Percentiles rank a stretch among this genome's conserved stretches.
phyloP scores from a whole-genome alignment of 2,888 invertebrate species.

The Cryptocheilus praepositus region DNA sequence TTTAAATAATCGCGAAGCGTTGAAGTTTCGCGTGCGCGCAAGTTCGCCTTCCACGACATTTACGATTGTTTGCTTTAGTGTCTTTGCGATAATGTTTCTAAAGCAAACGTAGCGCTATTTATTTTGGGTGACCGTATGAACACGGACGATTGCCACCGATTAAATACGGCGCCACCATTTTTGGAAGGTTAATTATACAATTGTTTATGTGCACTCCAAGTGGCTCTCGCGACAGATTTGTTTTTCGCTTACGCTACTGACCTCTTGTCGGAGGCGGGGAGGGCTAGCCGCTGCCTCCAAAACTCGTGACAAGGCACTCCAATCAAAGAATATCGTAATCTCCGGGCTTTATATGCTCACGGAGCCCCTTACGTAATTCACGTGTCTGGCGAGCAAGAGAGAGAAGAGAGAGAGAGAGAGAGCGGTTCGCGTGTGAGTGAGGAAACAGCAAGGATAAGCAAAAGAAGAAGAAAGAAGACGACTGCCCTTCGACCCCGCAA shows the following conservation, averaged over 20 bases:
- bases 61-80: too few species aligned
- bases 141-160: too few species aligned
- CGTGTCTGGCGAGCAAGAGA: slow-evolving; percentile 56
- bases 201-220: too few species aligned
- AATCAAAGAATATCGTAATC: slow-evolving; percentile 68
- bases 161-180: too few species aligned
- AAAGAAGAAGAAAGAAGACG: slow-evolving; percentile 22
- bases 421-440: slow-evolving; percentile 64
- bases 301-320: slow-evolving; percentile 60
- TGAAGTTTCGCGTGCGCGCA: too few species aligned
- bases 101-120: too few species aligned
- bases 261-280: not conserved
- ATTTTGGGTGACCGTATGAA: too few species aligned
- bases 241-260: not conserved
- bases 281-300: slow-evolving; percentile 1
- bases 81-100: too few species aligned
- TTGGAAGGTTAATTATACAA: too few species aligned
- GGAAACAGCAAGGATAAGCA: slow-evolving; percentile 10
- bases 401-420: not conserved
- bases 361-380: slow-evolving; percentile 67
- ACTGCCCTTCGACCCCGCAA: slow-evolving; percentile 54
- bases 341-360: slow-evolving; percentile 56
- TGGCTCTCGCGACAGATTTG: not conserved
- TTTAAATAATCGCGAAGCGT: too few species aligned
- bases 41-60: too few species aligned